Evolutionary conservation across 2,888 invertebrate genomes (phyloP), one percentile per base, ranked within the genome.

Genomic region (Pheosia tremula): DNA sequence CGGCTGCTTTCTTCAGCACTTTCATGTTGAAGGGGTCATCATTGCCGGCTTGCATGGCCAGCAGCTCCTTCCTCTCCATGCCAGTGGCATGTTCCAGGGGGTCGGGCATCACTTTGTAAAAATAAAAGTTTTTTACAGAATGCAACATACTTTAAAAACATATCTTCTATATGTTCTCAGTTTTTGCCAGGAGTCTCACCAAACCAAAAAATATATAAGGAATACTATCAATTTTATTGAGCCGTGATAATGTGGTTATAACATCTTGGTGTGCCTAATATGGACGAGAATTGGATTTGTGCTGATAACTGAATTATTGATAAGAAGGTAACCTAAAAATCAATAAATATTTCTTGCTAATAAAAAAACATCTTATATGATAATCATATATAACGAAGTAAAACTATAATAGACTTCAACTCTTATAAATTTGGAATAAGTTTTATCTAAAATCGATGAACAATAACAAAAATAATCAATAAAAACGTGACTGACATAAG

Each of bases 51-150:
- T 96, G 95, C 86, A 96, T 95, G 41, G 98, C 98, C 72, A 98
- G 90, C 76, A 99, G 90, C 92, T 99, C 98, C 82, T 96, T 96
- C 89, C 98, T 97, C 86, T 99, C 98, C 72, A 98, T 86, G 78
- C 99, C 99, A 43, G 98, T 98, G 38, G 98, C 97, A 86, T 98
- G 98, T 82, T 99, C 99, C 81, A 98, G 72, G 41, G 98, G 97
- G 84, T 98, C 98, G 57, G 97, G 96, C 96, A 97, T 96, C 94
- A 95, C 97, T 97, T 83, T 4, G 13, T 45, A 69, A 37, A 37
- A 39, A 37, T 49, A 56, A 11, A 61, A 57, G 24, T 7, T 64
- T 60, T 55, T 24, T 24, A 24, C 24, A 1, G 24, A 24, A 24
- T 24, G 24, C 24, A 24, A 24, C 24, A n/a, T n/a, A n/a, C n/a